Percentiles rank a stretch among this genome's conserved stretches.
phyloP scores from a whole-genome alignment of 2,888 invertebrate species.

The Yponomeuta evonymella region DNA sequence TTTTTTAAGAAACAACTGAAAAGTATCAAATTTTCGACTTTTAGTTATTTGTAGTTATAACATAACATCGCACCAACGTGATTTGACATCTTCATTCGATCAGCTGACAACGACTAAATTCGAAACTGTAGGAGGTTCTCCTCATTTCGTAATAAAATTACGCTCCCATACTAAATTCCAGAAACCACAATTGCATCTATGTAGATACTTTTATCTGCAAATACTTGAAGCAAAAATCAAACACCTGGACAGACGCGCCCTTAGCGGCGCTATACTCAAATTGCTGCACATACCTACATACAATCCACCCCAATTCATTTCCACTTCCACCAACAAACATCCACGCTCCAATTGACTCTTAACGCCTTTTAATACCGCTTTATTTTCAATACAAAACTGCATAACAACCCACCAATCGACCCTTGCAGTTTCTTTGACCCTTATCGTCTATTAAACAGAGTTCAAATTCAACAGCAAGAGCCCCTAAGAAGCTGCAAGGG shows the following conservation, averaged over 20 bases:
- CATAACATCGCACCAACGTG: too few species aligned
- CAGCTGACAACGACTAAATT: too few species aligned
- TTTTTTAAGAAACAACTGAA: too few species aligned
- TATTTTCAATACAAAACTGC: background rate
- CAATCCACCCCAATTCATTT: slow-evolving; percentile 1
- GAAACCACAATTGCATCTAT: too few species aligned
- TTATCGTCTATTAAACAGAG: background rate
- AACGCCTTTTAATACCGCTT: background rate
- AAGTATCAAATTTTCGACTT: too few species aligned
- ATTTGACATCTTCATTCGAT: too few species aligned
- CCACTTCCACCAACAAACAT: background rate
- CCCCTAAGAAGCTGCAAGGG: background rate
- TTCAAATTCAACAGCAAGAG: background rate
- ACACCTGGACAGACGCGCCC: background rate
- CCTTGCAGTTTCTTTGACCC: background rate
- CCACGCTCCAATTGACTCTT: background rate
- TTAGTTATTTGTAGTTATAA: too few species aligned
- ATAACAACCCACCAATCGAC: background rate
- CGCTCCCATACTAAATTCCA: too few species aligned
- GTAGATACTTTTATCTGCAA: too few species aligned
- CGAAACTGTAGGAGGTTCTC: too few species aligned
- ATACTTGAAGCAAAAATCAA: background rate
- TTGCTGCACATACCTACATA: background rate
- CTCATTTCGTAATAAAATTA: too few species aligned
- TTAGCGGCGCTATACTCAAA: background rate